Evolutionary conservation across 2,797 vertebrate species (phyloP).

Genomic region (Poecilia picta): DNA sequence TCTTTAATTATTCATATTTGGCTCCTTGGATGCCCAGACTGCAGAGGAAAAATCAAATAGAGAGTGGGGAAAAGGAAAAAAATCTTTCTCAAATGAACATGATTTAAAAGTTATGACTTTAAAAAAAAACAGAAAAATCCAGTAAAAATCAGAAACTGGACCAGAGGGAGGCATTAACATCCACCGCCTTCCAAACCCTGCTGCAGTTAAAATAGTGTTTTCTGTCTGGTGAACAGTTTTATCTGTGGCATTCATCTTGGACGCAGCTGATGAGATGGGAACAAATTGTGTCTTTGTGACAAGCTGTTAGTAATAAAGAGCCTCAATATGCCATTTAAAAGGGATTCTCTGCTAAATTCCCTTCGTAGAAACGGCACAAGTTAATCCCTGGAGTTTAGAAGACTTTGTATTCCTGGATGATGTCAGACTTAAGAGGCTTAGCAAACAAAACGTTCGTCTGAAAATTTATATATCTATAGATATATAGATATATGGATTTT

Average conservation of each 20-base stretch:
- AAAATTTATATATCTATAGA: background rate
- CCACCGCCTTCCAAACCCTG: background rate
- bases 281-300: background rate
- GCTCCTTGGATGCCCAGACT: background rate
- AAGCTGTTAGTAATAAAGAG: background rate
- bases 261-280: background rate
- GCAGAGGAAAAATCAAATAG: background rate
- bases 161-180: background rate
- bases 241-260: background rate
- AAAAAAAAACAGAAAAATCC: background rate
- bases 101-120: background rate
- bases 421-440: constrained; percentile 1
- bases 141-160: background rate
- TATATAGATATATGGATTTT: too few species aligned
- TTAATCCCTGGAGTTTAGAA: background rate
- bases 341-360: background rate
- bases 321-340: background rate
- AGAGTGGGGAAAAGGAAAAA: background rate
- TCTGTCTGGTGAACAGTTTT: background rate
- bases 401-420: background rate
- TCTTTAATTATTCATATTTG: background rate
- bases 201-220: background rate
- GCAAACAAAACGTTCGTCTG: background rate
- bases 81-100: background rate
- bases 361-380: background rate